Evolutionary conservation across 2,797 vertebrate species (phyloP).

Genomic region (Toxotes lorentzi): DNA sequence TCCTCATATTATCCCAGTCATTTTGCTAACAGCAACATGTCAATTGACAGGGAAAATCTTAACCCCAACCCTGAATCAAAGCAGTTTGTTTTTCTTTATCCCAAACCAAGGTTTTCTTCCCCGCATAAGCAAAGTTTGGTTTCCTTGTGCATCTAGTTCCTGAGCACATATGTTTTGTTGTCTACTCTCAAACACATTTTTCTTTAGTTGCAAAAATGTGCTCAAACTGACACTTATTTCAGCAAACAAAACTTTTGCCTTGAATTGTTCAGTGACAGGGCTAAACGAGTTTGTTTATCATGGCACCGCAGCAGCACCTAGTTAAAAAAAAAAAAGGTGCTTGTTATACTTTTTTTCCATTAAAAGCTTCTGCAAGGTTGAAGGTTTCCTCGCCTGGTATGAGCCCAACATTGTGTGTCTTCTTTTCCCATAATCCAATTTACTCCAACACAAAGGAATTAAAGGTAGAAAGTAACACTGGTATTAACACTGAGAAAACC

Average conservation of each 20-base stretch:
- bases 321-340: conserved; percentile 2
- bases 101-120: background rate
- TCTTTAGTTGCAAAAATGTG: background rate
- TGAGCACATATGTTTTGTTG: background rate
- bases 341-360: background rate
- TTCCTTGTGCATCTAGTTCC: background rate
- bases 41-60: conserved; percentile 13
- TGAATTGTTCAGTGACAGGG: background rate
- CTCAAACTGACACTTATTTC: background rate
- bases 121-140: background rate
- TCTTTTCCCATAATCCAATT: background rate
- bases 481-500: background rate
- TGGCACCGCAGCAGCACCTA: background rate
- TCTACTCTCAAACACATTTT: background rate
- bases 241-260: conserved; percentile 4
- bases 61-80: conserved; percentile 23
- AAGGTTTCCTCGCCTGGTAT: background rate
- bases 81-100: background rate
- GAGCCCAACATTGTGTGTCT: background rate
- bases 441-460: background rate
- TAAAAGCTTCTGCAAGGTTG: background rate
- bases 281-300: background rate
- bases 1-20: conserved; percentile 8
- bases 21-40: conserved; percentile 37
- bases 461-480: background rate